Percentiles rank a stretch among this genome's conserved stretches.
phyloP scores from a whole-genome alignment of 1,140 invertebrate genomes.

The Helicoverpa zea region DNA sequence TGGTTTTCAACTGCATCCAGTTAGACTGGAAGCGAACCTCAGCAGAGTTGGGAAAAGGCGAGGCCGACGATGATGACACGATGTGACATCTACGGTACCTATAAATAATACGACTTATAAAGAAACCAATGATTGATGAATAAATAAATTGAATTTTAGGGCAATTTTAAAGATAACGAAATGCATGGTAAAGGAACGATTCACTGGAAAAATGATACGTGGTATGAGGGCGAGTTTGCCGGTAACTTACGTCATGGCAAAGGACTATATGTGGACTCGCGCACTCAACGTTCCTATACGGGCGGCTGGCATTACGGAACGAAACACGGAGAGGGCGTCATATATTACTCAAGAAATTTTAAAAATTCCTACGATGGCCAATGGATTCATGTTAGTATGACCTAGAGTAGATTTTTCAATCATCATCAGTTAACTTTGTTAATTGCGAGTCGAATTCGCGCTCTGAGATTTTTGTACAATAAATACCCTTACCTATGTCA shows the following conservation, averaged over 20 bases:
- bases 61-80: too few relatives aligned
- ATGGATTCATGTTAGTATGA: slow-evolving; percentile 77
- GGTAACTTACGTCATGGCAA: slow-evolving; percentile 87
- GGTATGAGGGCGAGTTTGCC: slow-evolving; percentile 87
- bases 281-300: slow-evolving; percentile 81
- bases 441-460: background rate
- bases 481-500: too few relatives aligned
- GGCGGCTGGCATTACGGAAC: slow-evolving; percentile 86
- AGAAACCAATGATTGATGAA: background rate
- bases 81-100: too few relatives aligned
- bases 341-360: slow-evolving; percentile 70
- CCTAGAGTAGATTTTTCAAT: background rate
- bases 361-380: slow-evolving; percentile 77
- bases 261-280: slow-evolving; percentile 85
- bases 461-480: background rate
- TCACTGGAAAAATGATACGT: slow-evolving; percentile 85
- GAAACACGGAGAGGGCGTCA: slow-evolving; percentile 82
- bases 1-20: too few relatives aligned
- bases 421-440: background rate
- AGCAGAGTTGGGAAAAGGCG: too few relatives aligned
- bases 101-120: too few relatives aligned
- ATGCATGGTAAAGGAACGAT: slow-evolving; percentile 86
- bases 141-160: slow-evolving; percentile 70
- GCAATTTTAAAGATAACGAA: slow-evolving; percentile 86
- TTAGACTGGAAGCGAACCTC: too few relatives aligned